A percentile compares a stretch with the other conserved stretches of the same genome.
Conservation (phyloP, 2,888 invertebrate species). For the Paralinhomoeus sp. region DNA sequence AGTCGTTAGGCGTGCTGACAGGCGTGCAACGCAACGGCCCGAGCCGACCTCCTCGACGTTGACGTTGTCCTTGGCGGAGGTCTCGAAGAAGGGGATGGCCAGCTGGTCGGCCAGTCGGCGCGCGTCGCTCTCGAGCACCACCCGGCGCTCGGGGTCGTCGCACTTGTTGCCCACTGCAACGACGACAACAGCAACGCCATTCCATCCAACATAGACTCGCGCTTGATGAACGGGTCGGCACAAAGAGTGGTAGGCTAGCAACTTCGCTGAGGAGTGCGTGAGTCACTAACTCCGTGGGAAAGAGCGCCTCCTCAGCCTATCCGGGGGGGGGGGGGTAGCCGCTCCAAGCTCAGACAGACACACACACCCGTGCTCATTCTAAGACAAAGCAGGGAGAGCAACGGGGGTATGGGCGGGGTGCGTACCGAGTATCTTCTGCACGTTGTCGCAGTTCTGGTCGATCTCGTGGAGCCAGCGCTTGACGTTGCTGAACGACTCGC, state of each 20-base stretch:
- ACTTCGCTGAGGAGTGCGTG: neutral
- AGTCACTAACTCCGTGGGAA: neutral
- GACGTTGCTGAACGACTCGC: constrained; percentile 95
- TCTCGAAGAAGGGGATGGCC: constrained; percentile 88
- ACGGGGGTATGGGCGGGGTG: too few relatives aligned
- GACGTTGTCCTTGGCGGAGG: constrained; percentile 93
- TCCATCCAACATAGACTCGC: neutral
- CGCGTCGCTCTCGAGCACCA: constrained; percentile 87
- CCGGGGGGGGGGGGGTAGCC: neutral
- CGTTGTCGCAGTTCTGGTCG: constrained; percentile 86
- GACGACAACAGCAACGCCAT: neutral
- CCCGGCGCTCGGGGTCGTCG: constrained; percentile 76
- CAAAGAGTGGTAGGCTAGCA: neutral
- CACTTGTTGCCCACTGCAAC: constrained; percentile 79
- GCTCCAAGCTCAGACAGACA: too few relatives aligned
- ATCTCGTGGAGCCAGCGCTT: constrained; percentile 98
- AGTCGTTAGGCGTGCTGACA: neutral
- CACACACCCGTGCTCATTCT: too few relatives aligned
- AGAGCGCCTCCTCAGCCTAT: neutral
- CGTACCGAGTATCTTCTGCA: constrained; percentile 19
- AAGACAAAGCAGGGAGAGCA: too few relatives aligned
- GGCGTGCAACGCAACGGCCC: neutral
- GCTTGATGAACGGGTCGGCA: too few relatives aligned
- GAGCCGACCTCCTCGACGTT: constrained; percentile 82
- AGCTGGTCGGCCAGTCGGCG: constrained; percentile 87